Evolutionary conservation across 1,140 invertebrate species (phyloP).

Genomic region (Bicyclus anynana): DNA sequence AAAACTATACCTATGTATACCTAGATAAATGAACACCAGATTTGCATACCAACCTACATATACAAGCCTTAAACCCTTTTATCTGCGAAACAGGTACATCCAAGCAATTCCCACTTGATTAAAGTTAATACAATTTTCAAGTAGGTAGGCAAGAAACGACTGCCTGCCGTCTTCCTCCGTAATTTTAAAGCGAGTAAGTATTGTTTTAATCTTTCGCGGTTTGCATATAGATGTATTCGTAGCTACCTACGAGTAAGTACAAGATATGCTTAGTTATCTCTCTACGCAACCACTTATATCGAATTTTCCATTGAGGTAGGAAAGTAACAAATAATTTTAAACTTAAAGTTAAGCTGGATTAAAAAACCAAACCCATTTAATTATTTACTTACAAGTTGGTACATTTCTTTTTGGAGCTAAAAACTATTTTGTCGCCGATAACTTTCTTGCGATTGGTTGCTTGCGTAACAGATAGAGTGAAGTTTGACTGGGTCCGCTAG

Average conservation of each 20-base stretch:
- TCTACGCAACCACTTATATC: too few species aligned
- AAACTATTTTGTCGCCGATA: too few species aligned
- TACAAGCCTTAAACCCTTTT: conserved; percentile 16
- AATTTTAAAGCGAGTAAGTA: conserved; percentile 34
- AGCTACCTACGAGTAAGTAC: background rate
- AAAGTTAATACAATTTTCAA: conserved; percentile 32
- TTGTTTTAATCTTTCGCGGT: conserved; percentile 36
- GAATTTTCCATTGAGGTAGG: too few species aligned
- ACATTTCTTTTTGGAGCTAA: too few species aligned
- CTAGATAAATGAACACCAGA: background rate
- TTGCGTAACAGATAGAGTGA: too few species aligned
- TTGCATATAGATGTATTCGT: conserved; percentile 30
- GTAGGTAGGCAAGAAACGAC: conserved; percentile 20
- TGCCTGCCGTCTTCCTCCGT: conserved; percentile 11
- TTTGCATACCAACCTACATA: background rate
- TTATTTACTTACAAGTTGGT: too few species aligned
- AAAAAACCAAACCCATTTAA: too few species aligned
- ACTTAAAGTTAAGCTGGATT: too few species aligned
- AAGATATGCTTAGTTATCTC: too few species aligned
- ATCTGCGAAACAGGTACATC: conserved; percentile 17
- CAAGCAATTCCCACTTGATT: conserved; percentile 26
- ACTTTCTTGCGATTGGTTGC: too few species aligned
- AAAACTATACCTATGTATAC: background rate
- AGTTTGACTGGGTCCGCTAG: too few species aligned
- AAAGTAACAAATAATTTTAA: too few species aligned